phyloP scores from a whole-genome alignment of 1,140 invertebrate genomes.

The Melipona quadrifasciata region DNA sequence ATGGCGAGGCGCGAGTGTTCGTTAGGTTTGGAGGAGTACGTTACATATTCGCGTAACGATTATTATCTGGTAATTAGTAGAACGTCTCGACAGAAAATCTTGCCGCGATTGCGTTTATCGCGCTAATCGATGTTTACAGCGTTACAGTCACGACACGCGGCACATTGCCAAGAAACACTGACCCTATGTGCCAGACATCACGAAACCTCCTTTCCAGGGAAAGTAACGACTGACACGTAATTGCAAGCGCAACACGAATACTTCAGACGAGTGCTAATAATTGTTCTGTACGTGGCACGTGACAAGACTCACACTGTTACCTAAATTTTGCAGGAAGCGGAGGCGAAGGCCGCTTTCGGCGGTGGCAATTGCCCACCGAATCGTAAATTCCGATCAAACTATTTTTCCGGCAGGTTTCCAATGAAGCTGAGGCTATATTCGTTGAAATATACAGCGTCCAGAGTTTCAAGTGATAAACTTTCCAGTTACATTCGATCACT shows the following conservation, averaged over 20 bases:
- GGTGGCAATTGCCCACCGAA: not conserved
- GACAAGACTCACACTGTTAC: not conserved
- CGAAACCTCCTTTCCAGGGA: constrained; percentile 12
- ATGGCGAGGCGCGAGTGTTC: not conserved
- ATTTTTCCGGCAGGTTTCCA: not conserved
- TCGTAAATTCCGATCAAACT: not conserved
- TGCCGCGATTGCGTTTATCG: constrained; percentile 5
- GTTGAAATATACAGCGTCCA: not conserved
- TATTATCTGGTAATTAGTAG: not conserved
- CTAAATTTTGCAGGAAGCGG: not conserved
- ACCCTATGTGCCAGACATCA: not conserved
- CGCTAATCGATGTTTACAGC: constrained; percentile 45
- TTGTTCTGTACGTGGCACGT: not conserved
- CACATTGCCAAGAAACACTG: not conserved
- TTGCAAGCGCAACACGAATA: not conserved
- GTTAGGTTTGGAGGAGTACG: not conserved
- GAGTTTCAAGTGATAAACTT: not conserved
- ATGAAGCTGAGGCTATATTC: not conserved
- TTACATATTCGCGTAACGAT: not conserved
- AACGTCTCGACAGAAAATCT: not conserved
- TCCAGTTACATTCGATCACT: too few species aligned
- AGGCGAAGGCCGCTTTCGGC: too few species aligned
- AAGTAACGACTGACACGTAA: constrained; percentile 21
- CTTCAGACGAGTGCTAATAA: not conserved
- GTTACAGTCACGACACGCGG: constrained; percentile 48